Conservation (phyloP, 2,888 invertebrate species). For the Silvanus unidentatus region DNA sequence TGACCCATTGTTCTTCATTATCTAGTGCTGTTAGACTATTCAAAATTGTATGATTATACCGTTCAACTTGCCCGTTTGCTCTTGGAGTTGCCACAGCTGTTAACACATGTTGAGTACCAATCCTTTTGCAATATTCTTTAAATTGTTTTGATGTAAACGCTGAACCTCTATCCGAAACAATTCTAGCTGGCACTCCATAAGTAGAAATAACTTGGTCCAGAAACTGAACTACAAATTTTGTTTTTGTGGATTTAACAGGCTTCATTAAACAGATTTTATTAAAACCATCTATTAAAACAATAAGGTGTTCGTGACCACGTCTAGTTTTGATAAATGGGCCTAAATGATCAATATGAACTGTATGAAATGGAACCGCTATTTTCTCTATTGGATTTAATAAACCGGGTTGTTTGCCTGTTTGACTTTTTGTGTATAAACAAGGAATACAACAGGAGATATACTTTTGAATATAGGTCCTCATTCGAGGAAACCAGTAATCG, state of each 20-base stretch:
- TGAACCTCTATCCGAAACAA: constrained; percentile 8
- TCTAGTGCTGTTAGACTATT: constrained; percentile 23
- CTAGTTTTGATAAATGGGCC: constrained; percentile 22
- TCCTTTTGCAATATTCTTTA: constrained; percentile 1
- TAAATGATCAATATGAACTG: constrained; percentile 21
- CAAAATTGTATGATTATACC: constrained; percentile 31
- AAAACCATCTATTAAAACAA: constrained; percentile 10
- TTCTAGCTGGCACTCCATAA: constrained; percentile 20
- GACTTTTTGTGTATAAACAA: constrained; percentile 12
- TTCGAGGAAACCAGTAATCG: constrained; percentile 18
- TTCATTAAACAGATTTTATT: constrained; percentile 14
- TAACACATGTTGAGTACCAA: constrained; percentile 3
- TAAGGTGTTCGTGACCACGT: constrained; percentile 7
- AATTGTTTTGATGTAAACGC: constrained; percentile 9
- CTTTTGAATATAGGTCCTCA: constrained; percentile 17
- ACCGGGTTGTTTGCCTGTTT: constrained; percentile 11
- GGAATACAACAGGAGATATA: constrained; percentile 21
- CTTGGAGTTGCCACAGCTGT: constrained; percentile 9
- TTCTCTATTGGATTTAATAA: constrained; percentile 14
- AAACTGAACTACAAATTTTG: constrained; percentile 18
- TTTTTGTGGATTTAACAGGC: constrained; percentile 17
- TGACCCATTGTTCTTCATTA: constrained; percentile 35
- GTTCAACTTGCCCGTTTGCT: constrained; percentile 38
- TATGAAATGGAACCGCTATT: constrained; percentile 8
- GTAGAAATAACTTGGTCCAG: constrained; percentile 11